Evolutionary conservation across 2,888 invertebrate species (phyloP).

Genomic region (Corythucha ciliata): DNA sequence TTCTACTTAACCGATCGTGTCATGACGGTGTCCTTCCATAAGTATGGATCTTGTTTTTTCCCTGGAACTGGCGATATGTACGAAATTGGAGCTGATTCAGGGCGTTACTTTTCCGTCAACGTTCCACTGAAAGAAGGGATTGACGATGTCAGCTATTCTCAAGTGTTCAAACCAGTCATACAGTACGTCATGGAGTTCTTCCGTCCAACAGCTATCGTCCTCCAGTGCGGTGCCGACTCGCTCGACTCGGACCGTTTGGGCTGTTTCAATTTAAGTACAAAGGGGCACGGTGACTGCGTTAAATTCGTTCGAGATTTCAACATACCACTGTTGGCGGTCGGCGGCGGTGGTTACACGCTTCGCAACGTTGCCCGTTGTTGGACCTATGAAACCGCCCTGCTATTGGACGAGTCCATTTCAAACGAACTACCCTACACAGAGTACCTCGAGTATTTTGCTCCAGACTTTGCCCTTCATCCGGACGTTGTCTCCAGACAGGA

Average conservation of each 20-base stretch:
- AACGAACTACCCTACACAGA: slow-evolving; percentile 94
- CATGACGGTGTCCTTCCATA: slow-evolving; percentile 99
- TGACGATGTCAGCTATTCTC: slow-evolving; percentile 81
- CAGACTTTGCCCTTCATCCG: slow-evolving; percentile 92
- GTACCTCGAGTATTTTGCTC: slow-evolving; percentile 94
- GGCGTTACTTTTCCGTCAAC: slow-evolving; percentile 94
- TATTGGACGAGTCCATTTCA: slow-evolving; percentile 85
- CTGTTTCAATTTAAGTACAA: slow-evolving; percentile 89
- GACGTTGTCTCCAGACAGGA: slow-evolving; percentile 78
- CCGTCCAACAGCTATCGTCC: slow-evolving; percentile 89
- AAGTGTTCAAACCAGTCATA: slow-evolving; percentile 90
- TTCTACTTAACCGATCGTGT: slow-evolving; percentile 95
- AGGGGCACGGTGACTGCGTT: slow-evolving; percentile 96
- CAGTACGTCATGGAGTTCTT: slow-evolving; percentile 92
- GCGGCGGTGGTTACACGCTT: slow-evolving; percentile 75
- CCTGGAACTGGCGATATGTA: slow-evolving; percentile 99
- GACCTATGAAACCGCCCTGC: slow-evolving; percentile 94
- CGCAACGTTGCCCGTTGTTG: slow-evolving; percentile 97
- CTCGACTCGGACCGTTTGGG: slow-evolving; percentile 90
- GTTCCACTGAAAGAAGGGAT: slow-evolving; percentile 97
- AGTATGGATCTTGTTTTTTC: slow-evolving; percentile 95
- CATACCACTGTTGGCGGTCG: slow-evolving; percentile 84
- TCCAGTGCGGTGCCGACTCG: slow-evolving; percentile 98
- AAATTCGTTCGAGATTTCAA: slow-evolving; percentile 87
- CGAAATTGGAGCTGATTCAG: slow-evolving; percentile 92